Evolutionary conservation across 1,140 invertebrate genomes (phyloP), one percentile per base, ranked within the genome.

Genomic region (Doryteuthis pealeii): DNA sequence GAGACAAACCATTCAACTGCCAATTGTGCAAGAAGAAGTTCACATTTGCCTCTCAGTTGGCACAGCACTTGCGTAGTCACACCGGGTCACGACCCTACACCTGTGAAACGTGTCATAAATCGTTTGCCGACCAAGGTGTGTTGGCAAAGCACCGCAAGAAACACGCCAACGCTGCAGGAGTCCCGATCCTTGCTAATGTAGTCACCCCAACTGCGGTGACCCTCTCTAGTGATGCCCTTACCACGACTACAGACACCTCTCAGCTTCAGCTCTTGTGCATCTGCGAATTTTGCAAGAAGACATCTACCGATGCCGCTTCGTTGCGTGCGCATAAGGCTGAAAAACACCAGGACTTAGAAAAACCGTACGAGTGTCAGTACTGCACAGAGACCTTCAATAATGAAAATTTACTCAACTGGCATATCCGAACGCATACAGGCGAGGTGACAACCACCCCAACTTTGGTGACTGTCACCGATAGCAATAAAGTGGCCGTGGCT

Each of bases 1-100:
- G 94, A 73, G 89, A 91, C 75, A 92, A 92, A 78, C 94, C 93
- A 1, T 92, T 92, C 87, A 90, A 90, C 83, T 96, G 94, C 82
- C 85, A 89, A 0, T 88, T 92, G 71, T 95, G 94, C 81, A 89
- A 91, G 54, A 62, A 62, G 18, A 62, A 62, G 18, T 62, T 62
- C 18, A 62, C 54, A 62, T 62, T 62, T 62, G 54, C 54, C 5
- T 62, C 54, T 12, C 54, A 62, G 18, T 28, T 62, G 1, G 54
- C 22, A 22, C 54, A 62, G 18, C 54, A 62, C 54, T 22, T 62
- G 18, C 54, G 54, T 28, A 62, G 54, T 62, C 54, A 62, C 54
- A 62, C 10, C 18, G 54, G 26, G 5, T 5, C 18, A 22, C 54
- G 54, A 22, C 54, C 54, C 6, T 62, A 62, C 26, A 62, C 12